phyloP scores from a whole-genome alignment of 2,888 invertebrate species.

The Dermolepida albohirtum region DNA sequence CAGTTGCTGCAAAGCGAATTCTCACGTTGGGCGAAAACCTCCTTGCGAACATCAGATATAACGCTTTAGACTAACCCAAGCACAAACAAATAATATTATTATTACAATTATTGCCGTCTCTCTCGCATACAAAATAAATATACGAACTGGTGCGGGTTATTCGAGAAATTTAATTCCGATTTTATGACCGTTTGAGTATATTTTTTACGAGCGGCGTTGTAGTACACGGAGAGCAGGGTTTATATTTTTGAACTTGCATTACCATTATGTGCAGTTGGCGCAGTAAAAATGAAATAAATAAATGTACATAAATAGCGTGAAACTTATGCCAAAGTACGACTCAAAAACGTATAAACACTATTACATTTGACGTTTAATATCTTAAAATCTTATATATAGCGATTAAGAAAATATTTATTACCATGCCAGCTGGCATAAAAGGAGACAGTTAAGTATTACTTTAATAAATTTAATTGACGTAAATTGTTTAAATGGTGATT shows the following conservation, averaged over 20 bases:
- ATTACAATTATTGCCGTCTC: constrained; percentile 17
- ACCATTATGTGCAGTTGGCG: constrained; percentile 34
- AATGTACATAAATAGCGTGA: constrained; percentile 34
- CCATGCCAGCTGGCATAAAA: constrained; percentile 41
- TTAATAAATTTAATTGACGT: constrained; percentile 51
- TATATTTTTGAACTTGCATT: constrained; percentile 15
- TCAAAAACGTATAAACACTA: constrained; percentile 34
- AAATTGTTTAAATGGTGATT: constrained; percentile 51
- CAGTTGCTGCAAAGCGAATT: too few relatives aligned
- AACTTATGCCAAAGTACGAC: constrained; percentile 30
- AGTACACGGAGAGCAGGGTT: not conserved
- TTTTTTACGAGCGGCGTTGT: constrained; percentile 25
- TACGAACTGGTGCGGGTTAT: not conserved
- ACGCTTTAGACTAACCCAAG: too few relatives aligned
- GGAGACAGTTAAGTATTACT: constrained; percentile 47
- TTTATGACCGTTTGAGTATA: constrained; percentile 29
- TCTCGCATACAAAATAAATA: not conserved
- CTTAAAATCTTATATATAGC: constrained; percentile 42
- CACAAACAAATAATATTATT: constrained; percentile 9
- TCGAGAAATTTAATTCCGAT: constrained; percentile 35
- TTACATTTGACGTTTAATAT: constrained; percentile 40
- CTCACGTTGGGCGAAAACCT: too few relatives aligned
- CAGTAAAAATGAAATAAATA: constrained; percentile 30
- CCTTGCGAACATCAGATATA: too few relatives aligned
- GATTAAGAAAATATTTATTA: constrained; percentile 44